Base-by-base conservation (phyloP, 2,797 vertebrate species). In the Echeneis naucrates region DNA sequence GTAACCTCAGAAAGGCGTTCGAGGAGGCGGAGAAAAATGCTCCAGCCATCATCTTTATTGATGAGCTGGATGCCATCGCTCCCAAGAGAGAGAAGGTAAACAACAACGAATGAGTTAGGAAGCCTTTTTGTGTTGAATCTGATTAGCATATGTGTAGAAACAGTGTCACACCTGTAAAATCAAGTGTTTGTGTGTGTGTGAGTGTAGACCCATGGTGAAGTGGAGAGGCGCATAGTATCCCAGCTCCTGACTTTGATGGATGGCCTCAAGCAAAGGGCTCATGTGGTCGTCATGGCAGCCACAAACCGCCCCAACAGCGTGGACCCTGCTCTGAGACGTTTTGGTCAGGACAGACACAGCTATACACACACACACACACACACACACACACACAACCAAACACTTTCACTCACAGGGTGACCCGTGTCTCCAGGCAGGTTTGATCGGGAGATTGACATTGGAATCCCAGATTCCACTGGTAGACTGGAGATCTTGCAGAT, bases 291-390 rank as follows among this genome's bases (percentile, higher is more conserved):
- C 60, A 99, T 99, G 97, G 97, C 97, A 82, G 97, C 97, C 75
- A 99, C 97, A 78, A 99, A 99, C 92, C 95, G 97, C 89, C 97
- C 97, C 1, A 98, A 99, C 91, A 98, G 97, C 91, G 95, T 99
- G 24, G 97, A 99, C 75, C 92, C 96, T 2, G 97, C 97, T 7
- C 95, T 98, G 55, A 93, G 97, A 72, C 89, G 97, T 88, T 98
- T 98, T 0, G 97, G 97, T 99, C 90, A 95, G 87, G 53, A 76
- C 21, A 57, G 16, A 16, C 30, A 24, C 44, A 48, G 0, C 0
- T 19, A 10, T 10, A 32, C n/a, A n/a, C 47, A 51, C 37, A 52
- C 30, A 59, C 21, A 56, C 57, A 63, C 27, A 30, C 8, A 23
- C n/a, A 50, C 17, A 21, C 23, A 53, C 8, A 52, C 37, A 60